phyloP scores from a whole-genome alignment of 2,888 invertebrate genomes.

The Hydriomena furcata region DNA sequence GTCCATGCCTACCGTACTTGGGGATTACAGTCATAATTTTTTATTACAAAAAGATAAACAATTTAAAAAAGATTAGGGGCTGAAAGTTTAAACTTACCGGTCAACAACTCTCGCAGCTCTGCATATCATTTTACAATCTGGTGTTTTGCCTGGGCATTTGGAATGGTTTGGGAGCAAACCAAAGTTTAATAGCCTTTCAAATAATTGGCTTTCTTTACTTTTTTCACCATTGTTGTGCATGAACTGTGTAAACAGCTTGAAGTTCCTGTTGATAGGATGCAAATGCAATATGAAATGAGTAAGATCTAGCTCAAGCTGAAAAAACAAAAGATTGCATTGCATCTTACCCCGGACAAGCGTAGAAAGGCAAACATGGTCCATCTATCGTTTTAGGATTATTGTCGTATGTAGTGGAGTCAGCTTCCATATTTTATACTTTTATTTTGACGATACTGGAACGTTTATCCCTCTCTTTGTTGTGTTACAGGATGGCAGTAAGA shows the following conservation, averaged over 20 bases:
- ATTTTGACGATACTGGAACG: no score
- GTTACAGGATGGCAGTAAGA: no score
- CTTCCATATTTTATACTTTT: constrained; percentile 67
- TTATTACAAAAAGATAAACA: no score
- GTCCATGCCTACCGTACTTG: no score
- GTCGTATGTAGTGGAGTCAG: constrained; percentile 77
- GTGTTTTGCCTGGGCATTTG: constrained; percentile 52
- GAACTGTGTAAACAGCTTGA: constrained; percentile 59
- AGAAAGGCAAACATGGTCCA: constrained; percentile 59
- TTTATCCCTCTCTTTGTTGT: no score
- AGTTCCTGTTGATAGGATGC: constrained; percentile 55
- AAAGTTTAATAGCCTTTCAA: constrained; percentile 58
- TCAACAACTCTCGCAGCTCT: constrained; percentile 69
- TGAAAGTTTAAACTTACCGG: constrained; percentile 47
- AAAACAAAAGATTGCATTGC: no score
- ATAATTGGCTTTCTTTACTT: constrained; percentile 57
- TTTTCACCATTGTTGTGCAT: constrained; percentile 47
- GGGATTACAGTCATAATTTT: no score
- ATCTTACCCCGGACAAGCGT: constrained; percentile 56
- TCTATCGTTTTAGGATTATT: constrained; percentile 49
- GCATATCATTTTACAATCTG: constrained; percentile 58
- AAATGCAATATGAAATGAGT: no score
- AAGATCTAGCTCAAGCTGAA: no score
- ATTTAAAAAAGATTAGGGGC: not conserved
- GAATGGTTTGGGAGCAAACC: constrained; percentile 56